Percentiles rank a stretch among this genome's conserved stretches.
Evolutionary conservation across 1,140 invertebrate species (phyloP).

Genomic region (Drosophila kikkawai): DNA sequence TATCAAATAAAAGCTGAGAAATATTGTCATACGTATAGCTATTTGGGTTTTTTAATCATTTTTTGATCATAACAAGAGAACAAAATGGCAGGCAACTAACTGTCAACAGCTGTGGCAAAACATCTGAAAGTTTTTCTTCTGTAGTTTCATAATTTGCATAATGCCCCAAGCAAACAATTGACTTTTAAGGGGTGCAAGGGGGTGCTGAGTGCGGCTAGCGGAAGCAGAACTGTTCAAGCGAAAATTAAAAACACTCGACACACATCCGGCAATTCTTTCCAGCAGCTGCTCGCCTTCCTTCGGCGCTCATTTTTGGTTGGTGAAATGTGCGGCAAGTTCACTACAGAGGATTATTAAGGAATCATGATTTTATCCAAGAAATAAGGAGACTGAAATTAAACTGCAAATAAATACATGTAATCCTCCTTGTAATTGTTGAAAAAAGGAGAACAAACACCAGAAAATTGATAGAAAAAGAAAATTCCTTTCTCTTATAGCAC

Average conservation of each 20-base stretch:
- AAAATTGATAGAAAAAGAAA: not conserved
- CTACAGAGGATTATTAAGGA: not conserved
- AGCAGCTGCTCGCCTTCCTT: constrained; percentile 21
- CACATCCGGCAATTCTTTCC: constrained; percentile 36
- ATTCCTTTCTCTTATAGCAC: not conserved
- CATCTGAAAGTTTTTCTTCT: constrained; percentile 45
- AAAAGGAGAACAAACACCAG: not conserved
- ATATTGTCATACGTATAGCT: constrained; percentile 26
- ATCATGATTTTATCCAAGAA: not conserved
- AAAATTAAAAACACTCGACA: constrained; percentile 56
- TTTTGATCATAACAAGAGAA: not conserved
- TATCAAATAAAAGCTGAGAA: constrained; percentile 46
- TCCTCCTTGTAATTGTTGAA: not conserved
- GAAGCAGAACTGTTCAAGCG: constrained; percentile 40
- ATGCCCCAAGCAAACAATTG: constrained; percentile 54
- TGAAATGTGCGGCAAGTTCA: constrained; percentile 16
- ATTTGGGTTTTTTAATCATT: constrained; percentile 5
- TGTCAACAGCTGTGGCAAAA: constrained; percentile 39
- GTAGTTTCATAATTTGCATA: constrained; percentile 56
- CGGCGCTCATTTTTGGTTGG: constrained; percentile 16
- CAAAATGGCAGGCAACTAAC: constrained; percentile 28
- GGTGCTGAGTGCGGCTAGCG: not conserved
- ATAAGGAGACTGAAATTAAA: not conserved
- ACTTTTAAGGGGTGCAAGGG: constrained; percentile 16
- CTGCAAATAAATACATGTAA: not conserved